These are phyloP conservation scores for Macroglossus sobrinus DNA, from an alignment of 2,113 vertebrate species.

Conservation along the genomic window DNA sequence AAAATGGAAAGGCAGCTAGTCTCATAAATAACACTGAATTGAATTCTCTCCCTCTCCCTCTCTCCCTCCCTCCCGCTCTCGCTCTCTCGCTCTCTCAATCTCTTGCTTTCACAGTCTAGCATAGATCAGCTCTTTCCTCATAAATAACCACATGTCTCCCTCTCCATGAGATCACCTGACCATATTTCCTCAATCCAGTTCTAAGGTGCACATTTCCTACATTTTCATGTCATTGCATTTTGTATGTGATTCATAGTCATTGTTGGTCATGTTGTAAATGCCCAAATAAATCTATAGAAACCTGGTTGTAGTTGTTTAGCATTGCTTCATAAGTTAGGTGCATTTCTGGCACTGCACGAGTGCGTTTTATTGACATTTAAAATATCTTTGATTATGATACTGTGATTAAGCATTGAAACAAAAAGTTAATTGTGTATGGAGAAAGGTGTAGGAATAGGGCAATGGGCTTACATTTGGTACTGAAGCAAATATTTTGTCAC, in stretches of 20 bases:
- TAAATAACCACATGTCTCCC: not conserved
- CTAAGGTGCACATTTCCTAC: not conserved
- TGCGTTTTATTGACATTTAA: conserved; percentile 14
- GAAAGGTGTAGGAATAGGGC: not conserved
- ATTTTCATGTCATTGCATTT: not conserved
- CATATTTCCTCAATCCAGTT: not conserved
- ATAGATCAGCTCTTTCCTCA: not conserved
- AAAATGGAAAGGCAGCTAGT: not conserved
- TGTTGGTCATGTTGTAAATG: not conserved
- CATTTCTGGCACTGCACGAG: not conserved
- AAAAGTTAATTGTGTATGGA: not conserved
- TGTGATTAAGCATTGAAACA: not conserved
- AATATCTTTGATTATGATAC: not conserved
- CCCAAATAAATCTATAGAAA: not conserved
- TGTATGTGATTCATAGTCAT: not conserved
- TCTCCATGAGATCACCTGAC: not conserved
- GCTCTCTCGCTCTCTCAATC: too few species aligned
- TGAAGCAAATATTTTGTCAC: conserved; percentile 33
- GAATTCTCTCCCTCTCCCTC: not conserved
- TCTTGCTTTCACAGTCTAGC: too few species aligned
- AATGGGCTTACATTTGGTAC: not conserved
- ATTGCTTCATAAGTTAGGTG: not conserved
- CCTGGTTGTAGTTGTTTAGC: not conserved
- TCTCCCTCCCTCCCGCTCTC: too few species aligned
- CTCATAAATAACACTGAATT: not conserved